These are phyloP conservation scores for Coranthus polyacanthus DNA, from an alignment of 2,797 vertebrate genomes.

Conservation along the genomic window DNA sequence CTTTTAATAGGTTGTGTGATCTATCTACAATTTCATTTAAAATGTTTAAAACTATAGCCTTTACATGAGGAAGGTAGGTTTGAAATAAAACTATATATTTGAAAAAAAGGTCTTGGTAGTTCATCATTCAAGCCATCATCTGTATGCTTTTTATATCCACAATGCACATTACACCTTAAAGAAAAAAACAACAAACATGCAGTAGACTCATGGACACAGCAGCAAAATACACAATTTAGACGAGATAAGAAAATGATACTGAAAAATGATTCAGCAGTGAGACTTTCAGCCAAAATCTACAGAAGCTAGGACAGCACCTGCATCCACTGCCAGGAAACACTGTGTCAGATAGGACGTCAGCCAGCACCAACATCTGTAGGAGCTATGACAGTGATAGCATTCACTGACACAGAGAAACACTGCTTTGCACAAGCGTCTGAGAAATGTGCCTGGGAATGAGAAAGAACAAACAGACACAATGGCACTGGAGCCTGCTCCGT, in stretches of 20 bases:
- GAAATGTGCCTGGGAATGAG: conserved; percentile 11
- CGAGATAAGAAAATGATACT: conserved; percentile 38
- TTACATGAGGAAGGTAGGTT: too few species aligned
- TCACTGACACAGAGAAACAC: conserved; percentile 7
- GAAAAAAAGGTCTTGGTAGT: too few species aligned
- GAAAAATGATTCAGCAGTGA: conserved; percentile 7
- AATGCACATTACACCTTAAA: not conserved
- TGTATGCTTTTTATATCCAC: too few species aligned
- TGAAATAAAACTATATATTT: too few species aligned
- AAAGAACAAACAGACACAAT: not conserved
- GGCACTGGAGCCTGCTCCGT: too few species aligned
- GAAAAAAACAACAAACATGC: not conserved
- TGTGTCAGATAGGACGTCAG: conserved; percentile 49
- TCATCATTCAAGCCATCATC: too few species aligned
- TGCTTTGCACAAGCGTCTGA: conserved; percentile 17
- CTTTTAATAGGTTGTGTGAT: too few species aligned
- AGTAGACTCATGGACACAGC: conserved; percentile 12
- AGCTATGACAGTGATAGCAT: conserved; percentile 32
- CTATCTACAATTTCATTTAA: too few species aligned
- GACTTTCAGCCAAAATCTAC: conserved; percentile 40
- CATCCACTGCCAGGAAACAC: conserved; percentile 47
- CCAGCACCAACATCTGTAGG: conserved; percentile 50
- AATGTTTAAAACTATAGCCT: too few species aligned
- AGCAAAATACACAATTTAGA: conserved; percentile 17
- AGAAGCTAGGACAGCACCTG: conserved; percentile 38